Percentiles rank a stretch among this genome's conserved stretches.
These are phyloP conservation scores for Malurus elegans DNA, from an alignment of 2,113 vertebrate genomes.

Conservation along the genomic window DNA sequence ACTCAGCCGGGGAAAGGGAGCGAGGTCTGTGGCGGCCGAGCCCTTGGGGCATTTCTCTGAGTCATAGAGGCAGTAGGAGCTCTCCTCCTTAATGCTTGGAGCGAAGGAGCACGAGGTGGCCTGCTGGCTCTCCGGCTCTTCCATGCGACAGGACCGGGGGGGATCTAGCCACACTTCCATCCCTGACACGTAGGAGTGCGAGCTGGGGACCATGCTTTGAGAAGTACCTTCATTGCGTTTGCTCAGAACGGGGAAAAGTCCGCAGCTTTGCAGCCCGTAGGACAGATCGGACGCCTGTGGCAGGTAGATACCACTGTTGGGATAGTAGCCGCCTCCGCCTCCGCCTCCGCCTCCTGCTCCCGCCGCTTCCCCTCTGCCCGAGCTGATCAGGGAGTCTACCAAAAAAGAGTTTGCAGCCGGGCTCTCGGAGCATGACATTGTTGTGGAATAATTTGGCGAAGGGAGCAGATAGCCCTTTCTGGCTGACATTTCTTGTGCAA, in stretches of 20 bases:
- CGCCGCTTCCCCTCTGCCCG: conserved; percentile 85
- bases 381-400: conserved; percentile 96
- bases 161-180: conserved; percentile 95
- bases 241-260: conserved; percentile 89
- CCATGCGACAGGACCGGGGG: conserved; percentile 89
- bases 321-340: conserved; percentile 86
- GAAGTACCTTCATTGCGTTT: conserved; percentile 90
- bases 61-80: conserved; percentile 94
- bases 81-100: conserved; percentile 95
- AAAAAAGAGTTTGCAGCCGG: conserved; percentile 96
- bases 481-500: conserved; percentile 99
- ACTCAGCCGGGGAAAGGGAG: conserved; percentile 80
- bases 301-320: conserved; percentile 89
- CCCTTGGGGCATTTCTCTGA: conserved; percentile 92
- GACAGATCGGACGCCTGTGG: conserved; percentile 87
- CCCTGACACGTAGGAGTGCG: conserved; percentile 86
- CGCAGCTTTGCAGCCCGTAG: conserved; percentile 93
- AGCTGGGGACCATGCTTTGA: conserved; percentile 80
- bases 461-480: conserved; percentile 97
- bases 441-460: conserved; percentile 95
- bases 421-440: conserved; percentile 99
- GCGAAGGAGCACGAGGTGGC: conserved; percentile 90
- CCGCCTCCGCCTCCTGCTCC: conserved; percentile 78
- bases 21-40: conserved; percentile 79
- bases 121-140: conserved; percentile 83